Evolutionary conservation across 2,113 vertebrate species (phyloP).

Genomic region (Capreolus pygargus): DNA sequence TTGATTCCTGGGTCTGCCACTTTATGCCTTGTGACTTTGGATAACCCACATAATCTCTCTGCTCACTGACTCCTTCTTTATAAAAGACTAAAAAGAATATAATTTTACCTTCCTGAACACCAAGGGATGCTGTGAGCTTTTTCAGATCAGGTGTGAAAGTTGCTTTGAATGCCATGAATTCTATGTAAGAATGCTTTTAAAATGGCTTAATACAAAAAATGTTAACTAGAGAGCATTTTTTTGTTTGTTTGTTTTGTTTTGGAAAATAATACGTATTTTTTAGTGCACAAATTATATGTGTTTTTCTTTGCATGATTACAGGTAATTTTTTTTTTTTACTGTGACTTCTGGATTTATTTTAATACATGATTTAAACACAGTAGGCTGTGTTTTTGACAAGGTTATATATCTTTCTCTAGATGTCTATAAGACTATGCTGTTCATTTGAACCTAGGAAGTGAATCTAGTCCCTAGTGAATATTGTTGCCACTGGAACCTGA

Average conservation of each 20-base stretch:
- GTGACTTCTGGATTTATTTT: constrained; percentile 69
- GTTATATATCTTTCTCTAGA: constrained; percentile 74
- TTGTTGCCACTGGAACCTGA: constrained; percentile 57
- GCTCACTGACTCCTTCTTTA: background rate
- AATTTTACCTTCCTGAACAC: constrained; percentile 50
- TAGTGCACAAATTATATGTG: background rate
- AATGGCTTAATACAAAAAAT: constrained; percentile 26
- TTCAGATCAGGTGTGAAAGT: constrained; percentile 39
- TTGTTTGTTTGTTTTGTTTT: constrained; percentile 6
- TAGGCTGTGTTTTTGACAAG: constrained; percentile 70
- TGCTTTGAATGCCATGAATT: constrained; percentile 41
- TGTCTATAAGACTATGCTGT: constrained; percentile 75
- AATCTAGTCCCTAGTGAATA: constrained; percentile 73
- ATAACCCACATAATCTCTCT: constrained; percentile 29
- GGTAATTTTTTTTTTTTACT: constrained; percentile 47
- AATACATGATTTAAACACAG: constrained; percentile 73
- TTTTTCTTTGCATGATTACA: constrained; percentile 41
- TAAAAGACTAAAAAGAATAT: constrained; percentile 51
- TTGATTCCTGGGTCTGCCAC: constrained; percentile 36
- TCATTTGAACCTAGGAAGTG: constrained; percentile 80
- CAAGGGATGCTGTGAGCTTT: background rate
- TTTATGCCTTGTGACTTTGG: constrained; percentile 43
- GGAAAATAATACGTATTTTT: constrained; percentile 37
- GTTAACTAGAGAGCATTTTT: constrained; percentile 45
- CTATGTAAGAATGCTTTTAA: background rate